Evolutionary conservation across 2,797 vertebrate genomes (phyloP).

Genomic region (Peromyscus nudipes): DNA sequence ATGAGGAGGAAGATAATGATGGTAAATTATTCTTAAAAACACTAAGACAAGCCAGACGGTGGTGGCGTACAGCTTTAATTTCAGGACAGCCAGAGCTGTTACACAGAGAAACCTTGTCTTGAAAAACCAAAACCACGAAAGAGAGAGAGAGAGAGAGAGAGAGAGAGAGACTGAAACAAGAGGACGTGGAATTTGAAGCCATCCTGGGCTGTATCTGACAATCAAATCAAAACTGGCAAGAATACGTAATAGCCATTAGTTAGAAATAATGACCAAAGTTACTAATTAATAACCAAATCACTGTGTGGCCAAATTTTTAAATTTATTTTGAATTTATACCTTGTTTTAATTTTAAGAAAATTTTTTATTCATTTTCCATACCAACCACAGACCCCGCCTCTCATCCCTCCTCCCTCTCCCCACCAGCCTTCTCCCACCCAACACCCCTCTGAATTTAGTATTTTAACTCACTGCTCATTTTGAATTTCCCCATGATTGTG

Average conservation of each 20-base stretch:
- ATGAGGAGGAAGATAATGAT: neutral
- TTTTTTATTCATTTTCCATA: too few relatives aligned
- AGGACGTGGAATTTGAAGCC: neutral
- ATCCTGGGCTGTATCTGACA: neutral
- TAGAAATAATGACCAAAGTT: neutral
- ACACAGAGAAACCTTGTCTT: neutral
- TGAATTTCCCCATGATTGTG: slow-evolving; percentile 18
- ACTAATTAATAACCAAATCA: neutral
- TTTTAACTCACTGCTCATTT: neutral
- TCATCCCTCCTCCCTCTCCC: too few relatives aligned
- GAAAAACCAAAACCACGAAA: neutral
- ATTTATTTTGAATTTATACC: neutral
- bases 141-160: neutral
- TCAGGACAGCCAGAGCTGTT: too few relatives aligned
- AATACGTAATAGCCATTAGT: neutral
- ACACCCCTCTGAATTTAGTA: neutral
- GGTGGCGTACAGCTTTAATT: neutral
- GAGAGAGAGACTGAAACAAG: neutral
- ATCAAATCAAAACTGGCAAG: neutral
- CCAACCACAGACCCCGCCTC: too few relatives aligned
- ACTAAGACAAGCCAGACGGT: neutral
- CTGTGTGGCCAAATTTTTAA: neutral
- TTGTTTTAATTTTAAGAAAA: too few relatives aligned
- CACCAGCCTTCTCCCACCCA: too few relatives aligned
- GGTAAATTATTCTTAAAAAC: neutral